A percentile compares a stretch with the other conserved stretches of the same genome.
phyloP scores from a whole-genome alignment of 2,113 vertebrate genomes.

The Ramphastos sulfuratus region DNA sequence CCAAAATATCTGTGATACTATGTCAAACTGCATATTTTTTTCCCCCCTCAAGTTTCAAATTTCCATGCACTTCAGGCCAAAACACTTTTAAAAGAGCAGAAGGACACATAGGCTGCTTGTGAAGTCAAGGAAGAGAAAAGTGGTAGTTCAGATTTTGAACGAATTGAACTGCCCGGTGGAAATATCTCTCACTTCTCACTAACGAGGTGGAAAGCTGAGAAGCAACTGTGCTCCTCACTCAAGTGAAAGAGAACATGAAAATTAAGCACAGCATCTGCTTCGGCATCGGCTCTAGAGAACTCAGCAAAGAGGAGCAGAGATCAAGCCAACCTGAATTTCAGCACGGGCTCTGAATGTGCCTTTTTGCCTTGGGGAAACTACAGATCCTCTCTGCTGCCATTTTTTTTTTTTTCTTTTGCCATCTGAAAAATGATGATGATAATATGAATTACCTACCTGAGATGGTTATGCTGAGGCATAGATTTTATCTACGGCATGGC shows the following conservation, averaged over 20 bases:
- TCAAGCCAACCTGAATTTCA: slow-evolving; percentile 42
- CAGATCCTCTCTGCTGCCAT: not conserved
- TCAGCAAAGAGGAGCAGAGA: slow-evolving; percentile 17
- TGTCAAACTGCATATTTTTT: not conserved
- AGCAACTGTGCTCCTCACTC: slow-evolving; percentile 34
- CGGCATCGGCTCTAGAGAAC: slow-evolving; percentile 3
- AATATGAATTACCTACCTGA: slow-evolving; percentile 47
- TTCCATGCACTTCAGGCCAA: not conserved
- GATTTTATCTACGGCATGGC: not conserved
- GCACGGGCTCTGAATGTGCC: not conserved
- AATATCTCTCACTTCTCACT: slow-evolving; percentile 45
- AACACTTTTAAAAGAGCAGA: not conserved
- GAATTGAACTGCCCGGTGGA: slow-evolving; percentile 16
- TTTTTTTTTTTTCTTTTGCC: not conserved
- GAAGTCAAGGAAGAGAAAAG: slow-evolving; percentile 42
- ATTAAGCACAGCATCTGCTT: slow-evolving; percentile 47
- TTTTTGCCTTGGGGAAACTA: slow-evolving; percentile 24
- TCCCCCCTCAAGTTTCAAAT: not conserved
- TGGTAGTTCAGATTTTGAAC: not conserved
- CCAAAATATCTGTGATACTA: not conserved
- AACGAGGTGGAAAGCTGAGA: slow-evolving; percentile 42
- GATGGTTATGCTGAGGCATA: not conserved
- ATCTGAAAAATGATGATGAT: not conserved
- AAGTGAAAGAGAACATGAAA: slow-evolving; percentile 54
- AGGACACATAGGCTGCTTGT: slow-evolving; percentile 7